Evolutionary conservation across 2,797 vertebrate species (phyloP).

Genomic region (Scyliorhinus canicula): DNA sequence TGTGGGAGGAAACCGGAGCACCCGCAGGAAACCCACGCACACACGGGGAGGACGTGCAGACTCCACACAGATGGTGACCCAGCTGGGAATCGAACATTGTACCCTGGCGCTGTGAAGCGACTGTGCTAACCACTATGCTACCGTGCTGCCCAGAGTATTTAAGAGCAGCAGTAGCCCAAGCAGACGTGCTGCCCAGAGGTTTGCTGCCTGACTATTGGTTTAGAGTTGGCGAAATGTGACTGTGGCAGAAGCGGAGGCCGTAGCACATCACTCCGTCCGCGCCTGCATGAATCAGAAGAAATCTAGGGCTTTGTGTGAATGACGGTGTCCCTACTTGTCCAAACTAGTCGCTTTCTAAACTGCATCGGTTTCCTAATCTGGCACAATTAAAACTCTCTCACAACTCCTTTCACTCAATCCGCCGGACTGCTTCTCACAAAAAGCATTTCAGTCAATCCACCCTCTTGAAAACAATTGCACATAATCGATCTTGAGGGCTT

Average conservation of each 20-base stretch:
- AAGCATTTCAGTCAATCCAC: background rate
- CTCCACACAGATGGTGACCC: no score
- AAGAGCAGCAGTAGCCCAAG: no score
- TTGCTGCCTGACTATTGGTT: background rate
- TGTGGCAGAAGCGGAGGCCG: background rate
- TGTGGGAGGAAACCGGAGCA: no score
- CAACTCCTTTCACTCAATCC: background rate
- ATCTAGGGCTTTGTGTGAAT: background rate
- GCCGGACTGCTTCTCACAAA: background rate
- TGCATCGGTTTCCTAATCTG: background rate
- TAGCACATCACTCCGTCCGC: no score
- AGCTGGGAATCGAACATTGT: no score
- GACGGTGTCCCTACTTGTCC: background rate
- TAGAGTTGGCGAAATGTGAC: background rate
- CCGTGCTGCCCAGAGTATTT: no score
- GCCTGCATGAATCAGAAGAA: background rate
- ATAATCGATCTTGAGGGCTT: conserved; percentile 3
- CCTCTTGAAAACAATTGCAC: background rate
- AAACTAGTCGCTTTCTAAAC: background rate
- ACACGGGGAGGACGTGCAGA: no score
- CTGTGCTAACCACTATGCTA: no score
- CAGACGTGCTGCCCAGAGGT: no score
- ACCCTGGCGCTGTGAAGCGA: no score
- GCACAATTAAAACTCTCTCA: background rate
- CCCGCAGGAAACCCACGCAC: no score